phyloP scores from a whole-genome alignment of 1,140 invertebrate species.

The Hyles vespertilio region DNA sequence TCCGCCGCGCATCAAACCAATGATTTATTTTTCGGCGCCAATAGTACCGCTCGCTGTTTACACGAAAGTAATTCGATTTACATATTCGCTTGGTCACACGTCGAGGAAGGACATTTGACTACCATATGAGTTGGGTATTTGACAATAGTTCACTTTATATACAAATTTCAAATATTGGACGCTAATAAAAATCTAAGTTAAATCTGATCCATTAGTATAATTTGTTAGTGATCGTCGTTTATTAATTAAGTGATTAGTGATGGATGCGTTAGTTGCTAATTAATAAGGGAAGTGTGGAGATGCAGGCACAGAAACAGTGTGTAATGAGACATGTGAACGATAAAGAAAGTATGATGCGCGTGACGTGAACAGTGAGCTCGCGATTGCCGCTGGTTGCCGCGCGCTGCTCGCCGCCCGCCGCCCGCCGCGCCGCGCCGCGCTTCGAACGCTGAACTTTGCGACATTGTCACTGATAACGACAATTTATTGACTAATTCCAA shows the following conservation, averaged over 20 bases:
- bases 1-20: slow-evolving; percentile 37
- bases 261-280: too few relatives aligned
- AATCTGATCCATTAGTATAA: too few relatives aligned
- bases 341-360: slow-evolving; percentile 44
- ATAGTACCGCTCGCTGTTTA: too few relatives aligned
- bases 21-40: slow-evolving; percentile 2
- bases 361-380: slow-evolving; percentile 56
- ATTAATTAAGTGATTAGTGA: too few relatives aligned
- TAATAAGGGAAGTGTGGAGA: too few relatives aligned
- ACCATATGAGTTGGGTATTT: slow-evolving; percentile 2
- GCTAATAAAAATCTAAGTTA: too few relatives aligned
- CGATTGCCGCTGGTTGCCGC: slow-evolving; percentile 24
- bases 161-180: too few relatives aligned
- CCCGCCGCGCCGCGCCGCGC: slow-evolving; percentile 18
- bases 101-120: slow-evolving; percentile 28
- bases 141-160: slow-evolving; percentile 2
- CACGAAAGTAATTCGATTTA: slow-evolving; percentile 30
- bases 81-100: slow-evolving; percentile 14
- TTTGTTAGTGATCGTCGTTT: too few relatives aligned
- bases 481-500: slow-evolving; percentile 42
- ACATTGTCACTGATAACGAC: slow-evolving; percentile 60
- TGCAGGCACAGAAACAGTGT: slow-evolving; percentile 32
- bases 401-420: slow-evolving; percentile 22
- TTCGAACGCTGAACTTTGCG: slow-evolving; percentile 54
- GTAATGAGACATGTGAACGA: slow-evolving; percentile 33